Conservation (phyloP, 2,797 vertebrate genomes). For the Lindbergichthys nudifrons region DNA sequence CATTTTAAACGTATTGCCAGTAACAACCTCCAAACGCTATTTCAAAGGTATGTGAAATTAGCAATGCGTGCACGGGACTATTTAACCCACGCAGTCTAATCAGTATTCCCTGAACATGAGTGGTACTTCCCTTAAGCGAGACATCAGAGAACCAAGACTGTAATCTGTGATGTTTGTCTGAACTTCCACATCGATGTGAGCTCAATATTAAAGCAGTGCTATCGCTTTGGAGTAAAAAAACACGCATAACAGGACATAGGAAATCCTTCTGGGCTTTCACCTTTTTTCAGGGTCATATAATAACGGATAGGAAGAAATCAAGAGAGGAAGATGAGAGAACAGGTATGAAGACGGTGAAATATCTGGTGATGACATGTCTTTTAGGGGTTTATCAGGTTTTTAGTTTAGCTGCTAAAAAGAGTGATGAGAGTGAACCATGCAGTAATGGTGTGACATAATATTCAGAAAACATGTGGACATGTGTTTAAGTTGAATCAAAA, state of each 20-base stretch:
- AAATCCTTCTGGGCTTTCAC: conserved; percentile 27
- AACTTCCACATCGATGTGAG: conserved; percentile 49
- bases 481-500: too few relatives aligned
- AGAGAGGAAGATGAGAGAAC: not conserved
- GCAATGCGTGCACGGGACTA: not conserved
- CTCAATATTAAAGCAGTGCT: conserved; percentile 48
- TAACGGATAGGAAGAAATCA: not conserved
- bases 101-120: conserved; percentile 36
- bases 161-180: conserved; percentile 51
- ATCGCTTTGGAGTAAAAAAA: conserved; percentile 18
- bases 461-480: too few relatives aligned
- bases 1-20: not conserved
- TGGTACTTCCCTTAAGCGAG: conserved; percentile 23
- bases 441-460: too few relatives aligned
- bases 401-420: too few relatives aligned
- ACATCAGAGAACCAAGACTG: conserved; percentile 38
- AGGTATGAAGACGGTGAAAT: not conserved
- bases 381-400: too few relatives aligned
- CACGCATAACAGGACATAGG: conserved; percentile 10
- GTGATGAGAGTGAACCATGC: too few relatives aligned
- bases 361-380: too few relatives aligned
- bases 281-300: conserved; percentile 8
- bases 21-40: not conserved
- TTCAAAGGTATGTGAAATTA: not conserved
- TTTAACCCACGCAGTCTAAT: conserved; percentile 15